Evolutionary conservation across 2,113 vertebrate species (phyloP), one percentile per base, ranked within the genome.

Genomic region (Spilogale gracilis): DNA sequence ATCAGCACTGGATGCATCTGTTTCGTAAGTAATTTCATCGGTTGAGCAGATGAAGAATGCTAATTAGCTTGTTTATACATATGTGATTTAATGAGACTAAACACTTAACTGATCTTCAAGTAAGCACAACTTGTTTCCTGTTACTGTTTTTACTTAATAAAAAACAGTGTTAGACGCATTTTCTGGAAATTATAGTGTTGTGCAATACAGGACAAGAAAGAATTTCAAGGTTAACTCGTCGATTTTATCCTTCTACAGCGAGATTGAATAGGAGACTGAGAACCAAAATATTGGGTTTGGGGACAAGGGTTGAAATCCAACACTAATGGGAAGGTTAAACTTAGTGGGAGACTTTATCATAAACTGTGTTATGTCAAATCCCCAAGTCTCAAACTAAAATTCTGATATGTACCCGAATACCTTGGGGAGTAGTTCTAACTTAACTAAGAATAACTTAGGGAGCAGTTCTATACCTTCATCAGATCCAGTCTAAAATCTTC

Each of bases 1-100:
- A 32, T 23, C 13, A 10, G 67, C 30, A 7, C 4, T 82, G 63
- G 3, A 12, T 48, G 32, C 83, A 58, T 97, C 81, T 96, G 81
- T 78, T 94, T 96, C 30, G 0, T 27, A 5, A n/a, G 61, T 76
- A 90, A 92, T 74, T 86, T 93, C 54, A 86, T 86, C 79, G 63
- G 65, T 9, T n/a, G 86, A 92, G 73, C 80, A 88, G 76, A 90
- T 38, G 78, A 97, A 74, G 63, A 92, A 95, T 43, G 69, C 94
- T 90, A 92, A 91, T 95, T 82, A 81, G 88, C 48, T 85, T 97
- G 85, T 96, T 93, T 96, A 79, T 73, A 86, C 32, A 16, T 78
- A 50, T 96, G 89, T 86, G 61, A 97, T 88, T 96, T 93, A 96
- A 91, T 83, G 92, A 93, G 54, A 73, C 78, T 69, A 95, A 97